Conservation (phyloP, 2,888 invertebrate genomes). For the Spicauda simplicius region DNA sequence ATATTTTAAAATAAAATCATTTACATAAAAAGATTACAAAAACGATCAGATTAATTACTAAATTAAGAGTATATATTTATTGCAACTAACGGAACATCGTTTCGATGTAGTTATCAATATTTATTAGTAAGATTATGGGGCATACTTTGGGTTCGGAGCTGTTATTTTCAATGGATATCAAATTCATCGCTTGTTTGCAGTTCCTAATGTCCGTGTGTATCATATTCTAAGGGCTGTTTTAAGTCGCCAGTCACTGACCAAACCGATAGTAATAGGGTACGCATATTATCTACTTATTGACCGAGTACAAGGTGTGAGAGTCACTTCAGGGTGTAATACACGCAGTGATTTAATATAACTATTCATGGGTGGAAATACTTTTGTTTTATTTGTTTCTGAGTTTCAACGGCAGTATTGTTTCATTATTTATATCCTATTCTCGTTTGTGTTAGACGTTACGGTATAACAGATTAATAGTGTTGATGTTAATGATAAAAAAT, state of each 20-base stretch:
- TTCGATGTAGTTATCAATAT: too few species aligned
- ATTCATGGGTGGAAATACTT: neutral
- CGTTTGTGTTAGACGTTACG: too few species aligned
- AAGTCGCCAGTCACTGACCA: slow-evolving; percentile 76
- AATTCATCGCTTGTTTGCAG: neutral
- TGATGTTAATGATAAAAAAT: too few species aligned
- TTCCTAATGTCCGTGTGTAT: slow-evolving; percentile 58
- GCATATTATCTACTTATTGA: slow-evolving; percentile 75
- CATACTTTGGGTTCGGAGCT: too few species aligned
- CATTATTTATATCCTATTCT: too few species aligned
- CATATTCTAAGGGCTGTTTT: slow-evolving; percentile 64
- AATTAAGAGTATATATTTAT: too few species aligned
- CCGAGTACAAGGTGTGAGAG: slow-evolving; percentile 76
- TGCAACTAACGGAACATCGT: too few species aligned
- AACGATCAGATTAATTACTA: too few species aligned
- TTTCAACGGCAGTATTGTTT: neutral
- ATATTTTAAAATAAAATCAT: too few species aligned
- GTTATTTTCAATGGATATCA: neutral
- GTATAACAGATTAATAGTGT: too few species aligned
- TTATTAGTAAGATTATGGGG: too few species aligned
- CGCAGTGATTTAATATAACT: slow-evolving; percentile 30
- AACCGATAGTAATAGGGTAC: slow-evolving; percentile 66
- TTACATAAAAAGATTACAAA: too few species aligned
- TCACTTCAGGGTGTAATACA: slow-evolving; percentile 43
- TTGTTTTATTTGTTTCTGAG: neutral